Evolutionary conservation across 2,888 invertebrate genomes (phyloP), one percentile per base, ranked within the genome.

Genomic region (Folsomia candida): DNA sequence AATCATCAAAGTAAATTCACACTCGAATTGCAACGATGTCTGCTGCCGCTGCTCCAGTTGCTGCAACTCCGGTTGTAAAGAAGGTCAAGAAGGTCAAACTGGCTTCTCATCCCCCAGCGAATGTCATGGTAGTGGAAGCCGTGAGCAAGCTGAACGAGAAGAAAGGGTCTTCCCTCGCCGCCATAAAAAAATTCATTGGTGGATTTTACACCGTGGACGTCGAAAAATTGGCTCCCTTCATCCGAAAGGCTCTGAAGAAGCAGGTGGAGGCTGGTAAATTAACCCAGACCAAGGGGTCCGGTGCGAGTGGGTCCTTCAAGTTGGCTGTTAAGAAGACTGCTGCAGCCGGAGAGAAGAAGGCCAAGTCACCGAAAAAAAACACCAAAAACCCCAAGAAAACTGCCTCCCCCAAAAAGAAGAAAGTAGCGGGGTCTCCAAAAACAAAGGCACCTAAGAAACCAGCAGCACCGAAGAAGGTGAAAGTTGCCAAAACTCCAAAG

Each of bases 171-270:
- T 88, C 88, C 0, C 78, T 83, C 3, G 81, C 81, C 61, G 87
- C 87, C 1, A 88, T 89, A 81, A 89, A 88, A 81, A 89, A 89
- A 80, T 89, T 87, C 81, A 85, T 89, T 63, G 83, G 85, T 14
- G 83, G 85, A 20, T 86, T 85, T 70, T 88, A 88, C 84, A 86
- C 86, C 70, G 83, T 88, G 11, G 88, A 88, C 80, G 83, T 85
- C 0, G 86, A 86, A 71, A 88, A 87, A 78, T 81, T 86, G 59
- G 84, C 86, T 0, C 85, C 85, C 1, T 87, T 85, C 82, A 88
- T 89, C 78, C 87, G 85, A 75, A 87, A 86, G 74, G 88, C 86
- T 76, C 77, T 89, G 74, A 88, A 87, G 81, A 81, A 82, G 20
- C 86, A 87, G 20, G 86, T 89, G 18, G 83, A 83, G 0, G 83